Conservation (phyloP, 1,140 invertebrate genomes). For the Liolophura sinensis region DNA sequence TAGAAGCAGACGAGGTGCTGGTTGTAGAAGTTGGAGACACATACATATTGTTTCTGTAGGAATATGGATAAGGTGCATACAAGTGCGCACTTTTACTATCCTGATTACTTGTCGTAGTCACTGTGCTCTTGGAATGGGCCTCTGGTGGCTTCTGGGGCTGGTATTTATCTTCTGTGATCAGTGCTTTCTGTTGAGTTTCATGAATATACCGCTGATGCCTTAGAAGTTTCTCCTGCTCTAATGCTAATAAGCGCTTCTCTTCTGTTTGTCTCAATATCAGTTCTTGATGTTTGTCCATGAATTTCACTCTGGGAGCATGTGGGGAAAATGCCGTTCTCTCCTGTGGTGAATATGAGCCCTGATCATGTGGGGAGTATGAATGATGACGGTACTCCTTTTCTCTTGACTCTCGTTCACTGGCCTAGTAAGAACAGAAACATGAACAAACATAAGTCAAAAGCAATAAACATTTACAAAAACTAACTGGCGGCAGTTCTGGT, state of each 20-base stretch:
- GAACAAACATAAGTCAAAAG: too few species aligned
- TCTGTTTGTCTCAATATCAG: slow-evolving; percentile 25
- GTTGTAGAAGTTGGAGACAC: slow-evolving; percentile 4
- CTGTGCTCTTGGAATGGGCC: slow-evolving; percentile 25
- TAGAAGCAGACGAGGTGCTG: not conserved
- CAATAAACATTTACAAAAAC: too few species aligned
- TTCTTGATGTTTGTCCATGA: slow-evolving; percentile 9
- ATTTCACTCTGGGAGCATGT: not conserved
- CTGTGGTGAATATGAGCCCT: too few species aligned
- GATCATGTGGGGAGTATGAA: too few species aligned
- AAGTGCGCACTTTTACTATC: slow-evolving; percentile 21
- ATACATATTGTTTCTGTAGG: slow-evolving; percentile 1
- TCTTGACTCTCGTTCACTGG: too few species aligned
- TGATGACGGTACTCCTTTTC: too few species aligned
- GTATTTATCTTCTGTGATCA: too few species aligned
- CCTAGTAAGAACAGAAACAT: too few species aligned
- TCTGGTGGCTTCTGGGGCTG: slow-evolving; percentile 45
- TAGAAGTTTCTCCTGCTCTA: slow-evolving; percentile 35
- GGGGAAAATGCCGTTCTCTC: not conserved
- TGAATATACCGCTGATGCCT: slow-evolving; percentile 38
- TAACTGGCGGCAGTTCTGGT: too few species aligned
- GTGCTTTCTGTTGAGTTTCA: slow-evolving; percentile 1
- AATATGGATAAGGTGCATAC: not conserved
- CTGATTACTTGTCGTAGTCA: not conserved
- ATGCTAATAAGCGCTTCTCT: slow-evolving; percentile 15